Evolutionary conservation across 1,140 invertebrate species (phyloP).

Genomic region (Anastrepha obliqua): DNA sequence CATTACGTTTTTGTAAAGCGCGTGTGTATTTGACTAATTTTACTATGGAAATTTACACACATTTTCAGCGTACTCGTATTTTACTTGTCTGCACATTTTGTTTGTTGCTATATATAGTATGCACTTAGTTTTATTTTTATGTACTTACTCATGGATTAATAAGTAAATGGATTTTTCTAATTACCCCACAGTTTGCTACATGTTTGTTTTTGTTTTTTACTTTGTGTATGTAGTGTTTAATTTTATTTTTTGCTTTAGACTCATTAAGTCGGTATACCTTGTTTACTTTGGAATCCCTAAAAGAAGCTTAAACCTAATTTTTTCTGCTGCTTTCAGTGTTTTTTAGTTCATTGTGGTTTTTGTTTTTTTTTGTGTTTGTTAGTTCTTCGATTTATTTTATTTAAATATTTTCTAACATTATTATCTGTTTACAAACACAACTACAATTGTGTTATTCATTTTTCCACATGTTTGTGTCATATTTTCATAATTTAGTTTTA

Average conservation of each 20-base stretch:
- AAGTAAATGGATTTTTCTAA: conserved; percentile 7
- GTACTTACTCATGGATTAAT: neutral
- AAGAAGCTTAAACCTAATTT: conserved; percentile 28
- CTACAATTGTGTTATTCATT: neutral
- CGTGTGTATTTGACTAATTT: conserved; percentile 45
- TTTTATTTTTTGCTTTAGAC: conserved; percentile 33
- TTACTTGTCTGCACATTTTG: neutral
- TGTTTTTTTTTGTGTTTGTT: too few species aligned
- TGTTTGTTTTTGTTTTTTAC: neutral
- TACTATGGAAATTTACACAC: conserved; percentile 23
- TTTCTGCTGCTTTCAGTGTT: neutral
- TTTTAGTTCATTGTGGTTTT: neutral
- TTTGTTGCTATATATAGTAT: conserved; percentile 3
- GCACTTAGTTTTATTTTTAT: neutral
- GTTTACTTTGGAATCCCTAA: conserved; percentile 43
- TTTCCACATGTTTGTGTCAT: neutral
- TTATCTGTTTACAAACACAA: neutral
- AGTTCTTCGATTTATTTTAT: neutral
- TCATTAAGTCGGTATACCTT: conserved; percentile 40
- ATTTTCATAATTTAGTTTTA: neutral
- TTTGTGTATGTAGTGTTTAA: neutral
- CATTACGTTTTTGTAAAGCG: conserved; percentile 45
- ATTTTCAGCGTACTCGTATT: neutral
- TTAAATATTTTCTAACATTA: conserved; percentile 28
- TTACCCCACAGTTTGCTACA: neutral